Conservation (phyloP, 2,113 vertebrate species). For the Burhinus bistriatus region DNA sequence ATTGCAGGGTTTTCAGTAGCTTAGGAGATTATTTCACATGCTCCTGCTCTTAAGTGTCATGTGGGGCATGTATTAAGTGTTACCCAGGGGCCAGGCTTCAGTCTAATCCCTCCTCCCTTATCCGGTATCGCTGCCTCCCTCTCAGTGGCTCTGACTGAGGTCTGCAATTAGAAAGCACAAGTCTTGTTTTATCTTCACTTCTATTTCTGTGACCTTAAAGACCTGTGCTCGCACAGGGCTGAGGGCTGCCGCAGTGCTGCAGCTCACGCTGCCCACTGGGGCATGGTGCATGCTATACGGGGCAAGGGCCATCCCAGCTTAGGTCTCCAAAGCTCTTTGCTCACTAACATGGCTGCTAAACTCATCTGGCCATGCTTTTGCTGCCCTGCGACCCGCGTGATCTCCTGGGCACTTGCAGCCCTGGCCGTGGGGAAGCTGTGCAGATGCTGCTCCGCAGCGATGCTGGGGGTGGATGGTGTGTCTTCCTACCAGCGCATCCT, state of each 20-base stretch:
- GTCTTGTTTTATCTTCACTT: background rate
- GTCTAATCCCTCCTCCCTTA: background rate
- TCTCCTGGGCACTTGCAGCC: fast-evolving
- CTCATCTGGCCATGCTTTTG: background rate
- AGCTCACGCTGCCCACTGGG: background rate
- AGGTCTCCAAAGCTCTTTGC: background rate
- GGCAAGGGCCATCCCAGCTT: background rate
- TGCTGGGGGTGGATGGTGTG: background rate
- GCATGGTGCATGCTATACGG: fast-evolving
- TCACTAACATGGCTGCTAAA: fast-evolving
- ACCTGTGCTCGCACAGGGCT: background rate
- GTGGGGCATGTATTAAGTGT: constrained; percentile 25
- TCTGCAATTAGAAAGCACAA: background rate
- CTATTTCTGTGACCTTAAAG: background rate
- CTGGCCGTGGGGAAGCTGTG: background rate
- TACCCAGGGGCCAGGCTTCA: background rate
- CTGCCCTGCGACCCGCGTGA: background rate
- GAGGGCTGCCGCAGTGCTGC: background rate
- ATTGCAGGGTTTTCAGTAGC: constrained; percentile 6
- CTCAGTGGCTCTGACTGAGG: background rate
- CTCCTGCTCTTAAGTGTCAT: constrained; percentile 32
- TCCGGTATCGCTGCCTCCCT: background rate
- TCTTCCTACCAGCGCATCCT: background rate
- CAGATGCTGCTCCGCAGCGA: background rate
- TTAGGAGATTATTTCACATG: constrained; percentile 50